Percentiles rank a stretch among this genome's conserved stretches.
Conservation (phyloP, 2,113 vertebrate genomes). For the Laticauda laticaudata region DNA sequence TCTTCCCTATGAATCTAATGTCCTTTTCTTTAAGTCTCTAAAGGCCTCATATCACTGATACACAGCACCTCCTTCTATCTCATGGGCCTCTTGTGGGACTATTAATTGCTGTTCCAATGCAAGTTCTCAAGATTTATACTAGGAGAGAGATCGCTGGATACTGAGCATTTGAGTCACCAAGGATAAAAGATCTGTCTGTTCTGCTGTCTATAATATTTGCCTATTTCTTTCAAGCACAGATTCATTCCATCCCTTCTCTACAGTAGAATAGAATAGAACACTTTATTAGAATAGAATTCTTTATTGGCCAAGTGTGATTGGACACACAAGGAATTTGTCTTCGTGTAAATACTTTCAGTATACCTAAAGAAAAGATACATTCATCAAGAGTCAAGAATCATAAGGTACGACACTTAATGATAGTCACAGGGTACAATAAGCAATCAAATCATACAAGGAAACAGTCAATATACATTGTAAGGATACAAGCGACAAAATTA, state of each 20-base stretch:
- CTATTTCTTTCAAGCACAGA: neutral
- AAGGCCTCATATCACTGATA: neutral
- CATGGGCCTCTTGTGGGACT: neutral
- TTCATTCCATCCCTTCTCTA: neutral
- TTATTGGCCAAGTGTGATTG: too few species aligned
- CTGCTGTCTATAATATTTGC: neutral
- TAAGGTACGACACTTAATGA: too few species aligned
- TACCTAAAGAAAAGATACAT: too few species aligned
- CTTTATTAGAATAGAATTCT: too few species aligned
- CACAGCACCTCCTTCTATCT: neutral
- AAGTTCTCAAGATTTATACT: neutral
- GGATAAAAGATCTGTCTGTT: neutral
- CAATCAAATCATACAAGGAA: too few species aligned
- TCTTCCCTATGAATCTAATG: neutral
- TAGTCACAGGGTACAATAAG: too few species aligned
- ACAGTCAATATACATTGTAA: too few species aligned
- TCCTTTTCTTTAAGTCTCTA: neutral
- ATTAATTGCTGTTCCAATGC: neutral
- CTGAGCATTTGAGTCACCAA: neutral
- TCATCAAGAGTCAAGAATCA: too few species aligned
- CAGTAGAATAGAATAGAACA: too few species aligned
- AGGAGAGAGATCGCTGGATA: neutral
- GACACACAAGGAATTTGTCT: too few species aligned
- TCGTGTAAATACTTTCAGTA: too few species aligned
- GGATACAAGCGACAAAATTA: too few species aligned